These are phyloP conservation scores for Otus scops DNA, from an alignment of 2,797 vertebrate genomes.

Conservation along the genomic window DNA sequence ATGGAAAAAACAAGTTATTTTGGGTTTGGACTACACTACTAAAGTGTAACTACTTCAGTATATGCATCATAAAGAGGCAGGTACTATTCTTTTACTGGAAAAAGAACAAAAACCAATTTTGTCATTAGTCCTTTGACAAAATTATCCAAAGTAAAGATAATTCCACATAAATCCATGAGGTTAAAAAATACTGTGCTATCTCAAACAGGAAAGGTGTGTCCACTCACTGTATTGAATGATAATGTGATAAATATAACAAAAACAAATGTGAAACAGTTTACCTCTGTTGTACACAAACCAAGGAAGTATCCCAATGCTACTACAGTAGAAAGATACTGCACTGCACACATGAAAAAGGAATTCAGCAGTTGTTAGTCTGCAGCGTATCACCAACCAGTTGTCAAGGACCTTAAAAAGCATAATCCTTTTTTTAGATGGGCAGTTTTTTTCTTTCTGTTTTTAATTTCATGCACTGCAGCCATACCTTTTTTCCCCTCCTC, in stretches of 20 bases:
- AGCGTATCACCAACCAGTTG: neutral
- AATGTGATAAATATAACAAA: neutral
- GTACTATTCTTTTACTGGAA: neutral
- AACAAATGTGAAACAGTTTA: neutral
- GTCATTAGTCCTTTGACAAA: neutral
- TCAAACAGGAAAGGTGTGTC: neutral
- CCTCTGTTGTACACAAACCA: neutral
- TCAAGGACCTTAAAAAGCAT: neutral
- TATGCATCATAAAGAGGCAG: neutral
- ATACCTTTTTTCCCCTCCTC: slow-evolving; percentile 61
- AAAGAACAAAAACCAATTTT: neutral
- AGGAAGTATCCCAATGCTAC: neutral
- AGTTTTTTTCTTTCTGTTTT: slow-evolving; percentile 65
- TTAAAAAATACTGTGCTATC: neutral
- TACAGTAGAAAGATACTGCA: neutral
- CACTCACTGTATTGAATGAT: neutral
- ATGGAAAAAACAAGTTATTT: neutral
- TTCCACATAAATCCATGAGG: neutral
- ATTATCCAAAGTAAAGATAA: neutral
- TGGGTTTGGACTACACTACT: neutral
- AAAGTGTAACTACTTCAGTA: neutral
- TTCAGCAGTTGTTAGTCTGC: neutral
- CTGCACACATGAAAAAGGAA: neutral
- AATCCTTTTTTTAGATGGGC: neutral
- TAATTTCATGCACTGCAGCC: slow-evolving; percentile 76